These are phyloP conservation scores for Icerya purchasi DNA, from an alignment of 2,888 invertebrate species.

Conservation along the genomic window DNA sequence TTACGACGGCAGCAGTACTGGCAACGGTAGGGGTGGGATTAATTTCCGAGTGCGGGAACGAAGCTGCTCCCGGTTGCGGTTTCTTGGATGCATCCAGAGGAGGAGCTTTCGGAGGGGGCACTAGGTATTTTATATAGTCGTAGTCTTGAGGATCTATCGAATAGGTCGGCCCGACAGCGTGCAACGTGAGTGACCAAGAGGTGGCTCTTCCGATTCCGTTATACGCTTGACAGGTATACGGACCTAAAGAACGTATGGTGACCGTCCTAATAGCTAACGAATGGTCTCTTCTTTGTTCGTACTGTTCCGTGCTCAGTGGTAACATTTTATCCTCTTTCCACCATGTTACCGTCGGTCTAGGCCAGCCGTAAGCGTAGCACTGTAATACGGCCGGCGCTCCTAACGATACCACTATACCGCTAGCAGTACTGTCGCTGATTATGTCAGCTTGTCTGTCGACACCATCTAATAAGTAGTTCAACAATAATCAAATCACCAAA, in stretches of 20 bases:
- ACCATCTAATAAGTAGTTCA: constrained; percentile 5
- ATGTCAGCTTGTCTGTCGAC: constrained; percentile 37
- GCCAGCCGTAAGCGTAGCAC: constrained; percentile 65
- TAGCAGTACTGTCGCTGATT: constrained; percentile 40
- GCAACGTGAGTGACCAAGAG: constrained; percentile 50
- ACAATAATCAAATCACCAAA: background rate
- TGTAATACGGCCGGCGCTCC: constrained; percentile 46
- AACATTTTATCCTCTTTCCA: constrained; percentile 57
- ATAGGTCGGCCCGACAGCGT: constrained; percentile 46
- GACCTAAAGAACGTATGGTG: constrained; percentile 47
- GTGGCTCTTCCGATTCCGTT: constrained; percentile 58
- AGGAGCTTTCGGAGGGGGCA: constrained; percentile 34
- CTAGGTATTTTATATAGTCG: constrained; percentile 35
- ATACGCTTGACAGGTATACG: constrained; percentile 75
- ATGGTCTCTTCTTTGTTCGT: constrained; percentile 49
- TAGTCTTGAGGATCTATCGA: constrained; percentile 33
- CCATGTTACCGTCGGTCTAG: constrained; percentile 60
- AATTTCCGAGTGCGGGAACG: constrained; percentile 20
- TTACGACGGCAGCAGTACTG: constrained; percentile 1
- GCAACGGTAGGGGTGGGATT: constrained; percentile 19
- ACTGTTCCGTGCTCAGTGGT: constrained; percentile 39
- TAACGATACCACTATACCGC: constrained; percentile 40
- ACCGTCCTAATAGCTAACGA: constrained; percentile 52
- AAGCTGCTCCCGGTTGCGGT: constrained; percentile 20
- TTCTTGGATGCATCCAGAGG: constrained; percentile 20